Base-by-base conservation (phyloP, 2,888 invertebrate genomes). In the Sphaerophoria rueppellii region DNA sequence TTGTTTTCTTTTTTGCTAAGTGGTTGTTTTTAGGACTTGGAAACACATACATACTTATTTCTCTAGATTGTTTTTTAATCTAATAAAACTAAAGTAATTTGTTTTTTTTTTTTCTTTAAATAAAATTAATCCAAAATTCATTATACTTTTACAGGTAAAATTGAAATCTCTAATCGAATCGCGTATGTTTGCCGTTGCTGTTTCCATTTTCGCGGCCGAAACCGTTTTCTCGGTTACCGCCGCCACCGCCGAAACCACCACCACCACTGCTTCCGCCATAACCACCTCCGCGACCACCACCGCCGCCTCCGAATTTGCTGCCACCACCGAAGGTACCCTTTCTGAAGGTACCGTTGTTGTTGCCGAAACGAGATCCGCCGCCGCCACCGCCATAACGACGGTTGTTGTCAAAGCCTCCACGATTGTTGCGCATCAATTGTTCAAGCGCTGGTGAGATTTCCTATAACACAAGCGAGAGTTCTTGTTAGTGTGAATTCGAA, bases 371-470 rank as follows among this genome's bases (percentile, higher is more conserved):
- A 40, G 70, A 74, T 50, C 70, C 87, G 58, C 89, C 90, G 40
- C 93, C 93, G 73, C 89, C 89, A 75, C 93, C 91, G 35, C 88
- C 89, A 78, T 92, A 93, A 48, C 94, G 91, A 88, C 91, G 93
- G 71, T 93, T 92, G 88, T 94, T 93, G 74, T 94, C 94, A 54
- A 95, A 94, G 67, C 93, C 94, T 82, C 94, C 94, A 54, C 93
- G 93, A 52, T 91, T 91, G 87, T 95, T 94, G 87, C 94, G 94
- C 6, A 96, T 96, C 93, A 97, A 94, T 88, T 96, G 96, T 89
- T 95, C 94, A 58, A 98, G 93, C 90, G 97, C 96, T 63, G 97
- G 97, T 90, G 96, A 97, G 77, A 98, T 94, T 87, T 95, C 95
- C 96, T 94, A 93, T 89, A 89, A 87, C 79, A 74, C 85, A 87